These are phyloP conservation scores for Hypothenemus hampei DNA, from an alignment of 1,140 invertebrate genomes.

Conservation along the genomic window DNA sequence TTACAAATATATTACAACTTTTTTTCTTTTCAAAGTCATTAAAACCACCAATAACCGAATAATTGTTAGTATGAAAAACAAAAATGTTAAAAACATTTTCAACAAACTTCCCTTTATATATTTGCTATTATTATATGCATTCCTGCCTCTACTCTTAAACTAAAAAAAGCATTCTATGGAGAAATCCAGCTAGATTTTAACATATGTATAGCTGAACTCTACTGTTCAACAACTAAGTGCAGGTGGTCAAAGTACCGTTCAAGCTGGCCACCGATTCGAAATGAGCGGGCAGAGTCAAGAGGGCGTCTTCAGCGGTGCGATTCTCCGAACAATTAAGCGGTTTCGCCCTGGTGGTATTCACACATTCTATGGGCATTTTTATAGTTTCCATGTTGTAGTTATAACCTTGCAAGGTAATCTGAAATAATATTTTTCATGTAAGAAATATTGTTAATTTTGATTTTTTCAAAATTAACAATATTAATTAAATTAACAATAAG, in stretches of 20 bases:
- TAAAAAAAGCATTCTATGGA: no score
- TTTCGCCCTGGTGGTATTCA: conserved; percentile 73
- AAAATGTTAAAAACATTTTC: no score
- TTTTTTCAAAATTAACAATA: background rate
- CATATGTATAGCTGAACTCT: no score
- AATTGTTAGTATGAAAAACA: no score
- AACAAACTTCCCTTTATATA: no score
- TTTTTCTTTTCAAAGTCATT: no score
- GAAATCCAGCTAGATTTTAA: no score
- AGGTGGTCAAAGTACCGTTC: conserved; percentile 24
- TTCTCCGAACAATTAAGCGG: conserved; percentile 63
- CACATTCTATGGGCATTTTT: conserved; percentile 75
- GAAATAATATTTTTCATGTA: conserved; percentile 1
- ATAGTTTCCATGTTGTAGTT: conserved; percentile 78
- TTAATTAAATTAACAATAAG: background rate
- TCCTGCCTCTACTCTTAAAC: no score
- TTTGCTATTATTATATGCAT: no score
- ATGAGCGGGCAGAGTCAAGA: conserved; percentile 65
- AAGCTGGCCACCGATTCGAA: conserved; percentile 53
- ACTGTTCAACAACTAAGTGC: conserved; percentile 37
- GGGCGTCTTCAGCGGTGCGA: conserved; percentile 58
- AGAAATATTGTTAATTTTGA: background rate
- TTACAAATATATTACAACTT: no score
- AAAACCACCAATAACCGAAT: no score
- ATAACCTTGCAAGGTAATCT: conserved; percentile 72